Base-by-base conservation (phyloP, 2,888 invertebrate species). In the Chrysolina haemoptera region DNA sequence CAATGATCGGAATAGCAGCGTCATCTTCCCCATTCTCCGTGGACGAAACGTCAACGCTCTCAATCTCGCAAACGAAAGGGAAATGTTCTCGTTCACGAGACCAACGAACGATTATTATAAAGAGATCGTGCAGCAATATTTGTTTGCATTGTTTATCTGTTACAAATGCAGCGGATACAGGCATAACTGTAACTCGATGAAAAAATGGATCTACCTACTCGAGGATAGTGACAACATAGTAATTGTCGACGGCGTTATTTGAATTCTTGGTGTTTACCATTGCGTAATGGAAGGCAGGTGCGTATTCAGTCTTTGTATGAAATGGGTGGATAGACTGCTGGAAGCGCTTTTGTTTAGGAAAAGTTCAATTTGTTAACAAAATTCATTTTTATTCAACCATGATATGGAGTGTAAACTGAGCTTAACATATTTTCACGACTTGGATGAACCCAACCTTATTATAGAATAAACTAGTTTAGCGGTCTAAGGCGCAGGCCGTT, bases 251-350 rank as follows among this genome's bases (percentile, higher is more conserved):
- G 41, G 46, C 62, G 73, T 73, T 69, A 66, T 70, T 74, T 48
- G 67, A 74, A 74, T 74, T 74, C 74, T 74, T 74, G 74, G 67
- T 70, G 74, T 70, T 67, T 55, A 48, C 67, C 43, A 70, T 74
- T 74, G 67, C 74, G 66, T 70, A 74, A 74, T 67, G 6, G n/a
- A 50, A 16, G 27, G 14, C 59, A 59, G 59, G 59, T 8, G 35
- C 14, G 59, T 59, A 59, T 59, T 35, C 10, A 35, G 59, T 5
- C 0, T 20, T 11, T 20, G 0, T 53, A 20, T 16, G 18, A 16
- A 53, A 53, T 0, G 16, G 53, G 27, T 5, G 27, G 27, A 27
- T 27, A 27, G 27, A 1, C 5, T 3, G 27, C 27, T 27, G n/a
- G 27, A 27, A 27, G 35, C 0, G 35, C 8, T 35, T 8, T 35